These are phyloP conservation scores for Cenopis cana DNA, from an alignment of 2,888 invertebrate species.

Conservation along the genomic window DNA sequence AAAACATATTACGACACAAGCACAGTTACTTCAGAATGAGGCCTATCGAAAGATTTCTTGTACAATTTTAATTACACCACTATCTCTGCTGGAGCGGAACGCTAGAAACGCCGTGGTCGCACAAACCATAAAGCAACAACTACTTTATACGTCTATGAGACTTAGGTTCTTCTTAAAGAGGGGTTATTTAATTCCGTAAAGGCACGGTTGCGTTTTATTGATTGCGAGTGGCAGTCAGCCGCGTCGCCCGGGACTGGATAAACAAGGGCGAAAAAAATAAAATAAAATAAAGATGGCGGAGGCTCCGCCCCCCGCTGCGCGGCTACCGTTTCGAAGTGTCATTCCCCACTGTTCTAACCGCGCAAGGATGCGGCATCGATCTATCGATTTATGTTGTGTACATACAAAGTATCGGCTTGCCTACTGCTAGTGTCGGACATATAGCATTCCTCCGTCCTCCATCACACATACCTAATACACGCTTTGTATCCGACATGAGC, in stretches of 20 bases:
- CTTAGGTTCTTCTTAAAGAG: conserved; percentile 34
- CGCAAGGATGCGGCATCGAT: conserved; percentile 45
- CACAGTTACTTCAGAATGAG: conserved; percentile 40
- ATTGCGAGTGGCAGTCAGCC: conserved; percentile 78
- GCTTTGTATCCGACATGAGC: too few relatives aligned
- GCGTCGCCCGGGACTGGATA: conserved; percentile 77
- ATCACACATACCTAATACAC: too few relatives aligned
- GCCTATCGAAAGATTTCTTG: conserved; percentile 43
- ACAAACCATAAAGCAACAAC: conserved; percentile 5
- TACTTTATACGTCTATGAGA: conserved; percentile 13
- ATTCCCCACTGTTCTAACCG: conserved; percentile 67
- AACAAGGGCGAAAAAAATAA: conserved; percentile 79
- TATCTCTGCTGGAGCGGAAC: conserved; percentile 56
- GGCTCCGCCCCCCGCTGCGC: conserved; percentile 80
- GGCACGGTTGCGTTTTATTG: conserved; percentile 81
- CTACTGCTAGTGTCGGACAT: too few relatives aligned
- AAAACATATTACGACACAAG: conserved; percentile 32
- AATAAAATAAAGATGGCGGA: conserved; percentile 78
- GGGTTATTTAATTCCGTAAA: conserved; percentile 77
- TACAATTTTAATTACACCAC: conserved; percentile 64
- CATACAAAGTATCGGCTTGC: not conserved
- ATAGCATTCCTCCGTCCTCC: too few relatives aligned
- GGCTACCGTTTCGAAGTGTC: conserved; percentile 82
- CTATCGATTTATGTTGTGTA: conserved; percentile 50
- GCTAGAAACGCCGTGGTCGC: conserved; percentile 54